Base-by-base conservation (phyloP, 2,888 invertebrate species). In the Drosophila nr. perissopoda region DNA sequence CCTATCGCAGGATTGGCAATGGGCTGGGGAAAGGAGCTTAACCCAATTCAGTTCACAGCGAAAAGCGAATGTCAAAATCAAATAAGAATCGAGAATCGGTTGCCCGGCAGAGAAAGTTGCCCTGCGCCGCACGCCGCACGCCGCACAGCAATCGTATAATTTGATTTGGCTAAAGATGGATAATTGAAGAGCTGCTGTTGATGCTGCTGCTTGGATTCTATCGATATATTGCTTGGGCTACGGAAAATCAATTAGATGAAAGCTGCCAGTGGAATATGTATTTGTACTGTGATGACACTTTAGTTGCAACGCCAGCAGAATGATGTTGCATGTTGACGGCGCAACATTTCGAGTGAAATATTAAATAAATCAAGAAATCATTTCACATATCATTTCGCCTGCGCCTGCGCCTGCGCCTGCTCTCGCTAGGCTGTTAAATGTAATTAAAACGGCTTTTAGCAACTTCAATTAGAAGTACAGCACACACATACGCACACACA, bases 371-470 rank as follows among this genome's bases (percentile, higher is more conserved):
- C 40, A 21, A 29, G n/a, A 52, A 21, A 38, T 11, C 4, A 60
- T 10, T 33, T n/a, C 21, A 5, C 11, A 38, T 13, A 46, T 46
- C 21, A 42, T 42, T 42, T 46, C 7, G 16, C 29, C 27, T 18
- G 21, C 36, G 34, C 25, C 27, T 18, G 21, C 36, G 34, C 25
- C 49, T 51, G 49, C 49, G 51, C 29, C 70, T 54, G 16, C 27
- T 40, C 27, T 18, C 61, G 49, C 57, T n/a, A 36, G 49, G 74
- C 49, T 57, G 52, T 76, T 69, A 88, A 88, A 88, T 88, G 83
- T 84, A 84, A 84, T 84, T 84, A 86, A 88, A 84, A 88, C 81
- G 69, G 83, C 81, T 86, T 86, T 88, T 78, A 83, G 81, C 86
- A 74, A 65, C 89, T 74, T 84, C 83, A 84, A 84, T 84, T 88